Evolutionary conservation across 2,797 vertebrate species (phyloP).

Genomic region (Psittacula derbiana): DNA sequence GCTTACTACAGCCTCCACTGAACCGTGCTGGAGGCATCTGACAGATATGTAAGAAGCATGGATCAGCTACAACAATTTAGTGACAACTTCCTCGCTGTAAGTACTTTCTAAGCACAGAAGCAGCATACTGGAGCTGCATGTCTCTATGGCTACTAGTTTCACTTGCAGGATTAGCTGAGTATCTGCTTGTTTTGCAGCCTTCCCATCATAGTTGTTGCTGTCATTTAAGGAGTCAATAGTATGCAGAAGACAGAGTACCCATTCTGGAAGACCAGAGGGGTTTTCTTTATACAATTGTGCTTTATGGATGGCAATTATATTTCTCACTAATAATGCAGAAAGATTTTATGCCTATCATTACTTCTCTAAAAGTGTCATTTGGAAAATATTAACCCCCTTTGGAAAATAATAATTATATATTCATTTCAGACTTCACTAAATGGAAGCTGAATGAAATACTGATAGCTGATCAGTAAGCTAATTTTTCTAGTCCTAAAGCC

Average conservation of each 20-base stretch:
- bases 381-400: background rate
- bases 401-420: background rate
- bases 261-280: background rate
- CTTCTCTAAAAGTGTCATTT: background rate
- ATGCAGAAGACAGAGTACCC: background rate
- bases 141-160: background rate
- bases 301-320: background rate
- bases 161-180: background rate
- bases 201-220: background rate
- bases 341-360: background rate
- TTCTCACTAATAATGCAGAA: conserved; percentile 3
- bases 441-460: background rate
- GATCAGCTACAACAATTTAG: background rate
- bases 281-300: background rate
- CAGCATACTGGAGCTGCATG: background rate
- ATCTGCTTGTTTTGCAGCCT: background rate
- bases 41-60: background rate
- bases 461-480: background rate
- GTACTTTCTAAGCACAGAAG: background rate
- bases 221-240: background rate
- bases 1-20: background rate
- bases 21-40: background rate
- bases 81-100: background rate
- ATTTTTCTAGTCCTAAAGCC: background rate
- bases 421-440: background rate